phyloP scores from a whole-genome alignment of 2,797 vertebrate genomes.

The Rhinichthys osculus region DNA sequence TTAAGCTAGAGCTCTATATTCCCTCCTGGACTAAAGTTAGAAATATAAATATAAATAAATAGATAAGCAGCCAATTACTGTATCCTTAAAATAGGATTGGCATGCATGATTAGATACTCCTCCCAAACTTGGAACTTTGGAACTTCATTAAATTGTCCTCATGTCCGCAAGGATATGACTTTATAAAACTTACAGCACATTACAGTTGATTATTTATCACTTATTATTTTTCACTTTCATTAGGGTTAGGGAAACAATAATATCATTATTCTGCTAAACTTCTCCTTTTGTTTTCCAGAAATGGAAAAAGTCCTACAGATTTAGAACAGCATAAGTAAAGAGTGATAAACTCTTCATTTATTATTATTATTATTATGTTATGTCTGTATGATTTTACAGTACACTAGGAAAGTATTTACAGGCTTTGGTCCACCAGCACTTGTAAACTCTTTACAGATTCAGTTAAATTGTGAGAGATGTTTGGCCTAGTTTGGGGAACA shows the following conservation, averaged over 20 bases:
- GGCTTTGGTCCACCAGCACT: background rate
- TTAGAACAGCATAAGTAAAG: background rate
- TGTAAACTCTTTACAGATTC: background rate
- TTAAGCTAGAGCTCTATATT: background rate
- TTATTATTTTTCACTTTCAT: background rate
- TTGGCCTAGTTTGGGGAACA: conserved; percentile 32
- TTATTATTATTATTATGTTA: background rate
- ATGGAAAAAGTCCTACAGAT: no score
- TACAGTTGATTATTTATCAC: background rate
- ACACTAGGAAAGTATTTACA: background rate
- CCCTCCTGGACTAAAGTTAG: background rate
- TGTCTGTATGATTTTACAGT: background rate
- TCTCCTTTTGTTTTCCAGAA: no score
- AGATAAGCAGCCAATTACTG: background rate
- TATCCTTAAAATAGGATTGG: background rate
- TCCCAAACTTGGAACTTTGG: background rate
- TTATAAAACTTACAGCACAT: background rate
- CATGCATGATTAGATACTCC: background rate
- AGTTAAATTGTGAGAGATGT: background rate
- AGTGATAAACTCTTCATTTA: background rate
- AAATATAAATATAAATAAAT: background rate
- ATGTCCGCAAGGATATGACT: background rate
- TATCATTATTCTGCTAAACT: no score
- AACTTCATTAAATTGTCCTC: background rate
- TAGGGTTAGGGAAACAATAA: background rate